These are phyloP conservation scores for Parnassius glacialis DNA, from an alignment of 2,888 invertebrate genomes.

Conservation along the genomic window DNA sequence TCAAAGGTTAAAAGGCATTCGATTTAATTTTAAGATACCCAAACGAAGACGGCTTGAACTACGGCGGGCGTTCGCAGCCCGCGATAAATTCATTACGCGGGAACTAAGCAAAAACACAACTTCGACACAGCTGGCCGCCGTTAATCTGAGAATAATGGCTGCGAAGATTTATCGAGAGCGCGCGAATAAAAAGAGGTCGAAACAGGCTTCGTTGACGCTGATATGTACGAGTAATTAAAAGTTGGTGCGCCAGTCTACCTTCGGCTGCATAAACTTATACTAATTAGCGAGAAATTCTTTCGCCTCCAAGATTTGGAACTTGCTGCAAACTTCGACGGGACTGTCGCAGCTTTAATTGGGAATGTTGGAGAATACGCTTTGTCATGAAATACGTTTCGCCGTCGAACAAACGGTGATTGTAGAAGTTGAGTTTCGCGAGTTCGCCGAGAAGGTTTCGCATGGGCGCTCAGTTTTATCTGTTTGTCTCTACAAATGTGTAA, in stretches of 20 bases:
- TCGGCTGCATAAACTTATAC: conserved; percentile 76
- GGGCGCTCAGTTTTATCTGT: conserved; percentile 14
- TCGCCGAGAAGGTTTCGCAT: conserved; percentile 30
- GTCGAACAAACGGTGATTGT: conserved; percentile 53
- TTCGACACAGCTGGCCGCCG: conserved; percentile 45
- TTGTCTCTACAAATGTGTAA: conserved; percentile 9
- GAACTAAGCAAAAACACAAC: conserved; percentile 53
- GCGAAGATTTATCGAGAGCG: conserved; percentile 37
- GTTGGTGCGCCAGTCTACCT: conserved; percentile 52
- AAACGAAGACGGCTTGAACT: not conserved
- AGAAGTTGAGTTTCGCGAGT: conserved; percentile 43
- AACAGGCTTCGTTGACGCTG: conserved; percentile 51
- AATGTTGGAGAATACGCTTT: conserved; percentile 74
- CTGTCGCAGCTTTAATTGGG: conserved; percentile 77
- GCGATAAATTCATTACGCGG: conserved; percentile 57
- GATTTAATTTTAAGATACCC: not conserved
- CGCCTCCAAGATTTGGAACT: conserved; percentile 72
- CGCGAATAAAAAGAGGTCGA: conserved; percentile 41
- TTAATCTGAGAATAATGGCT: conserved; percentile 48
- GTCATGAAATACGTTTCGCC: conserved; percentile 57
- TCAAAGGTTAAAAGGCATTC: not conserved
- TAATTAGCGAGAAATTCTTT: conserved; percentile 77
- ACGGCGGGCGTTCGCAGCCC: conserved; percentile 26
- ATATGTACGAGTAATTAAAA: conserved; percentile 67
- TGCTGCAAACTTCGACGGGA: conserved; percentile 62